Base-by-base conservation (phyloP, 92 coral and sea anemone genomes). In the Zoanthus gigantus region DNA sequence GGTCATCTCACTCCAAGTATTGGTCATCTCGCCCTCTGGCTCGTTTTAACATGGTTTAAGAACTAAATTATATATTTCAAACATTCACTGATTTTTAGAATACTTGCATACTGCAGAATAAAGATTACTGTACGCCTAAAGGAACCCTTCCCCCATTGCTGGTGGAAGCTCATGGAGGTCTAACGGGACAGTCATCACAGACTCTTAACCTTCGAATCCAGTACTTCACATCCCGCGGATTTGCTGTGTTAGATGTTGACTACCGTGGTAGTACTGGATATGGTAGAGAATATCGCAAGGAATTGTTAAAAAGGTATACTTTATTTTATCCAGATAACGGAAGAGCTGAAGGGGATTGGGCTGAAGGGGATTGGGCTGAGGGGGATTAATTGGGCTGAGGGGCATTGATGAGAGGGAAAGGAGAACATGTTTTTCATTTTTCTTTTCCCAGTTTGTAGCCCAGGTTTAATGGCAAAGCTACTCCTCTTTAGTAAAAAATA, bases 251-350 rank as follows among this genome's bases (percentile, higher is more conserved):
- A 71, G 98, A 95, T 86, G 97, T 96, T 45, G 93, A 96, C 90
- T 96, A 96, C 84, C 92, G 99, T 9, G 99, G 99, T 37, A 96
- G 99, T 47, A 91, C 98, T 16, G 96, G 98, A 23, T 96, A 87
- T 69, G 99, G 99, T 14, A 95, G 93, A 88, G 85, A 84, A 5
- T 96, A 92, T 91, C 91, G 99, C 28, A 83, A 91, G 18, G 93
- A 92, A 53, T 90, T 96, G 45, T 90, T 89, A 74, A 85, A 79
- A 67, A 93, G 94, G 99, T 96, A 86, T 60, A 57, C 29, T 13
- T 1, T 47, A 0, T 3, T 1, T 78, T n/a, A 7, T 37, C 42
- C 42, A 2, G 42, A 37, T 37, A 37, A 37, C 42, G 42, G 42
- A 37, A 37, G 42, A 4, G 42, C 42, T 37, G 42, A 37, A 37